These are phyloP conservation scores for Etheostoma spectabile DNA, from an alignment of 2,113 vertebrate species.

Conservation along the genomic window DNA sequence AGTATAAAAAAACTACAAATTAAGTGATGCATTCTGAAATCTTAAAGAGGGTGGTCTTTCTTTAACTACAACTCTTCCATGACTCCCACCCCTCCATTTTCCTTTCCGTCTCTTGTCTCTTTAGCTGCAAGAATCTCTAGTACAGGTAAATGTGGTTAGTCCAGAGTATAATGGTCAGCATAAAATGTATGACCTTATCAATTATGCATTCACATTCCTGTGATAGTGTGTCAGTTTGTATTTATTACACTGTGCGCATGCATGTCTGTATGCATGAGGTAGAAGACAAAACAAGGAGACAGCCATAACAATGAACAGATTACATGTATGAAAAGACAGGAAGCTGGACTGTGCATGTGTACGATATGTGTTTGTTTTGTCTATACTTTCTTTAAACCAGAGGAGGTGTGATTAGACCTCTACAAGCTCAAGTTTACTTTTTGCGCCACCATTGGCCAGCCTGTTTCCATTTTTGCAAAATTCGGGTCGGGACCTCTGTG, in stretches of 20 bases:
- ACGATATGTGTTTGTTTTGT: background rate
- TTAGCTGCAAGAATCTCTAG: background rate
- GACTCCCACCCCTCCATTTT: too few relatives aligned
- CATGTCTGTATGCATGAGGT: constrained; percentile 22
- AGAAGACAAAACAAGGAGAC: constrained; percentile 20
- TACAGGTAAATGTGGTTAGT: background rate
- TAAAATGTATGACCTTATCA: constrained; percentile 46
- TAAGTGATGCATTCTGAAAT: background rate
- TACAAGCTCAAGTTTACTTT: background rate
- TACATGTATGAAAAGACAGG: background rate
- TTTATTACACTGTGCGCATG: constrained; percentile 33
- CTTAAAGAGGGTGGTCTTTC: background rate
- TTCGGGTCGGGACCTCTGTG: constrained; percentile 6
- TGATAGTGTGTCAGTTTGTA: constrained; percentile 49
- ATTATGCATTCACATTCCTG: constrained; percentile 51
- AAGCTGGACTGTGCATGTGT: background rate
- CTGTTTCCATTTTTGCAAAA: constrained; percentile 17
- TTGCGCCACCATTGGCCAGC: background rate
- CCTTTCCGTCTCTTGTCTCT: background rate
- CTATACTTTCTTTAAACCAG: background rate
- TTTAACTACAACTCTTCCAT: background rate
- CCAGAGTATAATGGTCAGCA: constrained; percentile 17
- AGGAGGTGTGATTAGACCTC: background rate
- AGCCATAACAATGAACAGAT: constrained; percentile 7
- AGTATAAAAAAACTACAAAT: background rate